Evolutionary conservation across 2,888 invertebrate genomes (phyloP).

Genomic region (Heliconius ismenius): DNA sequence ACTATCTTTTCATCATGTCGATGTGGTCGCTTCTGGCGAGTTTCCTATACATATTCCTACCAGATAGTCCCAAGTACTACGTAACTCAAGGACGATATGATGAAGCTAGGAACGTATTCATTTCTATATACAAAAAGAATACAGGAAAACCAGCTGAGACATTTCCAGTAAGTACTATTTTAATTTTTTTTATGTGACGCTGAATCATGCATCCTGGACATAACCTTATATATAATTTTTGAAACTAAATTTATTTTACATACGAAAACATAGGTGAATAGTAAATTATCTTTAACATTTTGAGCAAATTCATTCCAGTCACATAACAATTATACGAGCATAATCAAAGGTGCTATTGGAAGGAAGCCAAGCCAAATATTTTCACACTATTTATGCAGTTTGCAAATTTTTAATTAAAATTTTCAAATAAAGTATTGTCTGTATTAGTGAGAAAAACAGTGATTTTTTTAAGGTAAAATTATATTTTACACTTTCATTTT

Average conservation of each 20-base stretch:
- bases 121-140: slow-evolving; percentile 63
- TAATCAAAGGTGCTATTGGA: slow-evolving; percentile 45
- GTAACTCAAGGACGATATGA: slow-evolving; percentile 62
- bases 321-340: slow-evolving; percentile 39
- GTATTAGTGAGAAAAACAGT: background rate
- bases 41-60: slow-evolving; percentile 56
- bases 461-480: background rate
- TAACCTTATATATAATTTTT: background rate
- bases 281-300: slow-evolving; percentile 23
- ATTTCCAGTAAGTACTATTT: slow-evolving; percentile 56
- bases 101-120: slow-evolving; percentile 63
- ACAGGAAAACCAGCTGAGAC: slow-evolving; percentile 60
- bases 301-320: slow-evolving; percentile 41
- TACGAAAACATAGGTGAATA: slow-evolving; percentile 8
- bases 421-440: too few relatives aligned
- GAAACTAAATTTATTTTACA: background rate
- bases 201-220: too few relatives aligned
- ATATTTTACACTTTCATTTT: background rate
- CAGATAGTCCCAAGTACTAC: slow-evolving; percentile 71
- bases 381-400: background rate
- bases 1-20: slow-evolving; percentile 62
- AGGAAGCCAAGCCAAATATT: slow-evolving; percentile 35
- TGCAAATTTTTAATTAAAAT: background rate
- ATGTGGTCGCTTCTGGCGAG: slow-evolving; percentile 60
- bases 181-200: too few relatives aligned